Percentiles rank a stretch among this genome's conserved stretches.
Evolutionary conservation across 2,113 vertebrate genomes (phyloP).

Genomic region (Entelurus aequoreus): DNA sequence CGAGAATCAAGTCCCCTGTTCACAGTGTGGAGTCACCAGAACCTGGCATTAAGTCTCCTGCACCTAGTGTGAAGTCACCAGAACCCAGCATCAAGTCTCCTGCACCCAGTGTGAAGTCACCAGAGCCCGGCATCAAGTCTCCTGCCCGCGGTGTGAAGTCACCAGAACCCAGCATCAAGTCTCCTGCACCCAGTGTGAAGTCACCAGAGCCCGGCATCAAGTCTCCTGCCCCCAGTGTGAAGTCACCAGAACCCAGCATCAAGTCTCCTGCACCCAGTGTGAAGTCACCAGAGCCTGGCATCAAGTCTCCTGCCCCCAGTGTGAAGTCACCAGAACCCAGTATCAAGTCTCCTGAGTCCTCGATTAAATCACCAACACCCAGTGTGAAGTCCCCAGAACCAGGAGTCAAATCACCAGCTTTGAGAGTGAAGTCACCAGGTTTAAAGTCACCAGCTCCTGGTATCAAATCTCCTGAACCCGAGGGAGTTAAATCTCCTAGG

Average conservation of each 20-base stretch:
- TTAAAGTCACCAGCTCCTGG: slow-evolving; percentile 11
- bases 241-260: slow-evolving; percentile 71
- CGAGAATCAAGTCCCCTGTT: slow-evolving; percentile 52
- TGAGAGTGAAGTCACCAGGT: slow-evolving; percentile 74
- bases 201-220: slow-evolving; percentile 28
- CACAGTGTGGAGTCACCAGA: slow-evolving; percentile 48
- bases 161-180: slow-evolving; percentile 38
- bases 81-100: slow-evolving; percentile 58
- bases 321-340: slow-evolving; percentile 67
- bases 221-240: slow-evolving; percentile 67
- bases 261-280: slow-evolving; percentile 44
- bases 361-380: too few relatives aligned
- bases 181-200: slow-evolving; percentile 50
- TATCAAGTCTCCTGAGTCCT: slow-evolving; percentile 57
- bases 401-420: slow-evolving; percentile 78
- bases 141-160: slow-evolving; percentile 62
- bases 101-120: slow-evolving; percentile 41
- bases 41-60: slow-evolving; percentile 76
- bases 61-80: slow-evolving; percentile 54
- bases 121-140: slow-evolving; percentile 74
- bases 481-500: slow-evolving; percentile 58
- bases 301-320: slow-evolving; percentile 51
- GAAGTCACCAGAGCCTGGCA: slow-evolving; percentile 14
- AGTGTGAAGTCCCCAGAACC: slow-evolving; percentile 76
- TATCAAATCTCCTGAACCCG: slow-evolving; percentile 49